phyloP scores from a whole-genome alignment of 2,113 vertebrate genomes.

The Porphyrio hochstetteri region DNA sequence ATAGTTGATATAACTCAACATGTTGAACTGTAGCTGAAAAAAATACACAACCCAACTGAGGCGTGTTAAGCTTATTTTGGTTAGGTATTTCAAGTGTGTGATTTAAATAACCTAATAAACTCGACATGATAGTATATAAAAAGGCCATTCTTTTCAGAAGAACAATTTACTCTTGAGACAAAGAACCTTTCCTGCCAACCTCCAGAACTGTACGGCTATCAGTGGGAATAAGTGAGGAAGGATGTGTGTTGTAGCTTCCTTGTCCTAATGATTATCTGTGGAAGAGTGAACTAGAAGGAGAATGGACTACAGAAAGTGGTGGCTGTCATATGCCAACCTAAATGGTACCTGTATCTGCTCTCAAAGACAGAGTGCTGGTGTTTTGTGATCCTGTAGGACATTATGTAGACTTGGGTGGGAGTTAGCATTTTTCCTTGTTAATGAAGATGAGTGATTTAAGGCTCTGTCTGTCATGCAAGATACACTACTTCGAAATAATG shows the following conservation, averaged over 20 bases:
- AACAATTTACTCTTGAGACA: not conserved
- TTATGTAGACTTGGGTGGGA: not conserved
- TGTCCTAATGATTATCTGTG: not conserved
- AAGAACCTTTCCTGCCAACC: not conserved
- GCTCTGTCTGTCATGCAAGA: not conserved
- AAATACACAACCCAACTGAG: not conserved
- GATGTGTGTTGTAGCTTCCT: not conserved
- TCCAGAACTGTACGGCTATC: not conserved
- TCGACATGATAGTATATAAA: not conserved
- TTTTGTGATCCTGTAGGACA: not conserved
- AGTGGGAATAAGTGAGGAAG: not conserved
- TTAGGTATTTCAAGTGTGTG: not conserved
- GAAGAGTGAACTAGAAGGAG: not conserved
- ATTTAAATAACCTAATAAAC: not conserved
- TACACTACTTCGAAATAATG: not conserved
- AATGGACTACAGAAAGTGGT: not conserved
- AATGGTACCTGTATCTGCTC: not conserved
- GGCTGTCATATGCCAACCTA: not conserved
- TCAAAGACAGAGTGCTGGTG: not conserved
- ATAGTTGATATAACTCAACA: not conserved
- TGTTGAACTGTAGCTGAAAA: not conserved
- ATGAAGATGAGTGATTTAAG: not conserved
- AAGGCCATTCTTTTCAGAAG: not conserved
- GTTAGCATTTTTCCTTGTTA: not conserved
- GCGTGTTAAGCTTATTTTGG: not conserved